Conservation (phyloP, 1,140 invertebrate genomes). For the Drosophila grimshawi region DNA sequence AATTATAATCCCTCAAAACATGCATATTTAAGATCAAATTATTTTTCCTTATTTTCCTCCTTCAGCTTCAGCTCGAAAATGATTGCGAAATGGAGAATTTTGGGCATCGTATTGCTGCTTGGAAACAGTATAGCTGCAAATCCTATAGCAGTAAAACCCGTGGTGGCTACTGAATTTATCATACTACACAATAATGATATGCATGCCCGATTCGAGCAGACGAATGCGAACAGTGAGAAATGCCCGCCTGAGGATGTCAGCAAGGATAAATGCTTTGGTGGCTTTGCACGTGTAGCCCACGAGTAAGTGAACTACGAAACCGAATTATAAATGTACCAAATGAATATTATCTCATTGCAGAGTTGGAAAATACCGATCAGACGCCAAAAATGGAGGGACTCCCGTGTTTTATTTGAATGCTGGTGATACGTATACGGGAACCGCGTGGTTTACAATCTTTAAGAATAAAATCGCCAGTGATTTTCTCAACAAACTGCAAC, state of each 20-base stretch:
- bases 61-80: slow-evolving; percentile 31
- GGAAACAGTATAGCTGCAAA: slow-evolving; percentile 5
- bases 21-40: not conserved
- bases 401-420: slow-evolving; percentile 92
- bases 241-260: slow-evolving; percentile 86
- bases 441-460: slow-evolving; percentile 91
- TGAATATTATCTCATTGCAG: slow-evolving; percentile 55
- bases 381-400: slow-evolving; percentile 85
- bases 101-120: slow-evolving; percentile 6
- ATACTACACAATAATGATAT: slow-evolving; percentile 96
- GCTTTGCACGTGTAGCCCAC: slow-evolving; percentile 90
- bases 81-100: not conserved
- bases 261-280: slow-evolving; percentile 90
- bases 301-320: slow-evolving; percentile 84
- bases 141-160: slow-evolving; percentile 30
- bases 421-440: slow-evolving; percentile 95
- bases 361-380: slow-evolving; percentile 86
- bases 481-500: slow-evolving; percentile 91
- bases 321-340: not conserved
- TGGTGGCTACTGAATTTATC: slow-evolving; percentile 85
- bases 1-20: no score
- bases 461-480: slow-evolving; percentile 90
- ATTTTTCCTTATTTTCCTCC: not conserved
- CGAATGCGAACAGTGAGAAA: slow-evolving; percentile 87
- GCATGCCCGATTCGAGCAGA: slow-evolving; percentile 93